These are phyloP conservation scores for Tachycineta bicolor DNA, from an alignment of 2,113 vertebrate species.

Conservation along the genomic window DNA sequence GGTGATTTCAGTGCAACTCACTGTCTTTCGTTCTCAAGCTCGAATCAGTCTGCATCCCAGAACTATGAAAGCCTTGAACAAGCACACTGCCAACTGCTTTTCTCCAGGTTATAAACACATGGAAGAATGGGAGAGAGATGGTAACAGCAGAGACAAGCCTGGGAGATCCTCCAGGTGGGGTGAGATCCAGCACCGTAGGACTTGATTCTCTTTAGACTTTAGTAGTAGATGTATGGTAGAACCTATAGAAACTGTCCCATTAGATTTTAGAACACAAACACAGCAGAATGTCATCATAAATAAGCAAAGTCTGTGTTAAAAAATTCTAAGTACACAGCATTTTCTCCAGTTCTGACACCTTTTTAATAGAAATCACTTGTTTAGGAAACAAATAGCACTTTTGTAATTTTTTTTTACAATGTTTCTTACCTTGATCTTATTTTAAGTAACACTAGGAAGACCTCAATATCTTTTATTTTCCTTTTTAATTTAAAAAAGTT, in stretches of 20 bases:
- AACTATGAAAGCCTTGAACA: background rate
- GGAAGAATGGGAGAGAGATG: background rate
- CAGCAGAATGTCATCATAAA: slow-evolving; percentile 71
- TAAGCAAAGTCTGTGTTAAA: slow-evolving; percentile 81
- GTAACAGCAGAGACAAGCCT: slow-evolving; percentile 27
- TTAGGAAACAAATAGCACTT: slow-evolving; percentile 93
- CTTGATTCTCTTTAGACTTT: background rate
- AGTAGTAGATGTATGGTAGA: slow-evolving; percentile 5
- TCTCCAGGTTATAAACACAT: background rate
- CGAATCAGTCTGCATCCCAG: background rate
- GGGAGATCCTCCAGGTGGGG: background rate
- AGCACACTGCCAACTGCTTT: background rate
- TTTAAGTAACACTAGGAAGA: slow-evolving; percentile 88
- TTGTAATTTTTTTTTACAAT: slow-evolving; percentile 82
- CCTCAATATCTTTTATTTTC: slow-evolving; percentile 85
- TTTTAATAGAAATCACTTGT: slow-evolving; percentile 91
- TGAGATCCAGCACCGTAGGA: background rate
- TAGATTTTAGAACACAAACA: slow-evolving; percentile 74
- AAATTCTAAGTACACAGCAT: slow-evolving; percentile 86
- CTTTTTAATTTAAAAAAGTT: slow-evolving; percentile 83
- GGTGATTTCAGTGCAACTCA: background rate
- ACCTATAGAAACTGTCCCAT: slow-evolving; percentile 56
- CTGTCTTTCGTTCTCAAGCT: background rate
- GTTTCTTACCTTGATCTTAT: slow-evolving; percentile 89
- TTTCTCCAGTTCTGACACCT: slow-evolving; percentile 92